Conservation (phyloP, 2,888 invertebrate genomes). For the Gryllus longicercus region DNA sequence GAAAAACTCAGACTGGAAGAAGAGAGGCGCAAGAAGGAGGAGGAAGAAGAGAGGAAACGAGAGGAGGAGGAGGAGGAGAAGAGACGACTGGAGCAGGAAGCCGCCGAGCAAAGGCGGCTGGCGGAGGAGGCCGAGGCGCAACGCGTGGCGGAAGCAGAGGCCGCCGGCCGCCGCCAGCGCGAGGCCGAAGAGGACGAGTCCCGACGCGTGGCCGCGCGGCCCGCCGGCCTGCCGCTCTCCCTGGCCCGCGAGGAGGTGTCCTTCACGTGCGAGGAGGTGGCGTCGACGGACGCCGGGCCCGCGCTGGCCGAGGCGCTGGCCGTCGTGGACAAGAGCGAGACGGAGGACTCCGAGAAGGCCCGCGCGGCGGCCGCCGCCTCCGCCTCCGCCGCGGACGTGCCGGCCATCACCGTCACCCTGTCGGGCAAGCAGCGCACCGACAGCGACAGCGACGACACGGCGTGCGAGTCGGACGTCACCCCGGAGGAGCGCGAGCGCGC, state of each 20-base stretch:
- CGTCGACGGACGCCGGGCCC: not conserved
- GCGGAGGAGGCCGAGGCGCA: not conserved
- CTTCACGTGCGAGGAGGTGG: not conserved
- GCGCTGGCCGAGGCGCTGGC: constrained; percentile 17
- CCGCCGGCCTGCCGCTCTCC: not conserved
- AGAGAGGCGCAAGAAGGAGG: not conserved
- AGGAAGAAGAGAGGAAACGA: not conserved
- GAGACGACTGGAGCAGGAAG: not conserved
- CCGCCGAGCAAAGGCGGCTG: not conserved
- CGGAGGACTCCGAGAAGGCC: constrained; percentile 50
- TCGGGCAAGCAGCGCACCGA: constrained; percentile 46
- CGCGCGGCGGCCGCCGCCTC: not conserved
- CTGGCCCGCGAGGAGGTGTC: not conserved
- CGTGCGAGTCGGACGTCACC: constrained; percentile 38
- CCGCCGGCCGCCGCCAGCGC: not conserved
- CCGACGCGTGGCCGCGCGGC: not conserved
- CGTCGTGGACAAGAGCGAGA: constrained; percentile 51
- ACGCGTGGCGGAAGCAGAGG: not conserved
- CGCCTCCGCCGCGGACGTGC: constrained; percentile 45
- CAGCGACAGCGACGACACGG: constrained; percentile 38
- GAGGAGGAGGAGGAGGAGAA: not conserved
- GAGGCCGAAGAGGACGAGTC: not conserved
- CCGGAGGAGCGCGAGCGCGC: constrained; percentile 35
- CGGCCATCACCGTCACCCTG: constrained; percentile 48
- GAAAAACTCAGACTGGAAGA: not conserved